A percentile compares a stretch with the other conserved stretches of the same genome.
These are phyloP conservation scores for Drosophila mercatorum DNA, from an alignment of 2,888 invertebrate genomes.

Conservation along the genomic window DNA sequence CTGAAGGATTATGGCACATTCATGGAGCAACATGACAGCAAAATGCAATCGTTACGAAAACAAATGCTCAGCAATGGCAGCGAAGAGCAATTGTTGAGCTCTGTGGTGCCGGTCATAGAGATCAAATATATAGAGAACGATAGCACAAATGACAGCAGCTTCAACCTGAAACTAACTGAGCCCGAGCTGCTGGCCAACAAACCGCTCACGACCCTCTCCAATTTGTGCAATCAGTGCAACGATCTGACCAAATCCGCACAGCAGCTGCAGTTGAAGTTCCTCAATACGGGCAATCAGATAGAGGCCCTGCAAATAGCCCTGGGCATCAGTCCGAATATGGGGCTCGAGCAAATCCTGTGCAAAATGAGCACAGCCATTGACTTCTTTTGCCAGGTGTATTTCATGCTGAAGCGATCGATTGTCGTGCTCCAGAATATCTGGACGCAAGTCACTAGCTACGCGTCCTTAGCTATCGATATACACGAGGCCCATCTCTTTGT, in stretches of 20 bases:
- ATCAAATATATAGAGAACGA: conserved; percentile 50
- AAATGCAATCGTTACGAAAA: conserved; percentile 58
- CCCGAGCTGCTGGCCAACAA: conserved; percentile 93
- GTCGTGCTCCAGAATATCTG: conserved; percentile 90
- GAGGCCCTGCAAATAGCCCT: conserved; percentile 9
- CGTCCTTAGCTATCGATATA: conserved; percentile 85
- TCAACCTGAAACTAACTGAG: conserved; percentile 81
- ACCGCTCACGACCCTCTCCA: conserved; percentile 91
- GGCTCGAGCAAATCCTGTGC: conserved; percentile 60
- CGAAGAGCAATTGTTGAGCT: conserved; percentile 10
- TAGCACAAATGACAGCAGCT: background rate
- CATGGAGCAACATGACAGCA: conserved; percentile 77
- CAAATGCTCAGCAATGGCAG: conserved; percentile 30
- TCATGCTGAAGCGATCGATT: conserved; percentile 89
- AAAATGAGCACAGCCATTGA: conserved; percentile 86
- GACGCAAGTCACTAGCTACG: conserved; percentile 90
- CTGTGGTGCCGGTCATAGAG: conserved; percentile 63
- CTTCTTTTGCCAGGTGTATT: conserved; percentile 88
- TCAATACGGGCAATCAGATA: conserved; percentile 75
- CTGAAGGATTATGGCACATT: conserved; percentile 80
- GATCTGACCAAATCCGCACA: conserved; percentile 89
- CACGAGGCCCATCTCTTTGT: conserved; percentile 58
- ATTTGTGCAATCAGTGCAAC: conserved; percentile 91
- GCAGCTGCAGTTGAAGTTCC: conserved; percentile 85
- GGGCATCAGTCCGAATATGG: conserved; percentile 46